Conservation (phyloP, 2,888 invertebrate genomes). For the Thumatha senex region DNA sequence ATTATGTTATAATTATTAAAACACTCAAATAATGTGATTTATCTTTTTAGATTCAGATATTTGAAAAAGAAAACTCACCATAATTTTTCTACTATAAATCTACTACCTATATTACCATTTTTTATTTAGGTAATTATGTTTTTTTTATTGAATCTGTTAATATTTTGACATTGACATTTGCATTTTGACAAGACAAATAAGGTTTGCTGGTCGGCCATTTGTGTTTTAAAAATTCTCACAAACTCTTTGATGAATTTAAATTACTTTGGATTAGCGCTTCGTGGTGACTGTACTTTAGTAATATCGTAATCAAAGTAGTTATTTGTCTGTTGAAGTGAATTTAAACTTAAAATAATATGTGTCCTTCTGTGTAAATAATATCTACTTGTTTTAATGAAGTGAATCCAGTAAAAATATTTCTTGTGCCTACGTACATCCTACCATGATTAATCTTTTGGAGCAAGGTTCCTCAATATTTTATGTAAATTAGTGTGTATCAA, state of each 20-base stretch:
- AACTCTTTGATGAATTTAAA: constrained; percentile 1
- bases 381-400: constrained; percentile 44
- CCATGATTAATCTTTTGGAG: constrained; percentile 72
- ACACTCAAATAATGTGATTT: too few species aligned
- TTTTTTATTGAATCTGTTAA: constrained; percentile 17
- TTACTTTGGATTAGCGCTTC: constrained; percentile 14
- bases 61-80: too few species aligned
- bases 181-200: too few species aligned
- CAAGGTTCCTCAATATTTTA: constrained; percentile 74
- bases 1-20: too few species aligned
- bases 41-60: too few species aligned
- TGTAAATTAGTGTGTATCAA: constrained; percentile 71
- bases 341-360: constrained; percentile 33
- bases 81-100: neutral
- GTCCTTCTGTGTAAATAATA: constrained; percentile 21
- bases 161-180: constrained; percentile 42
- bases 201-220: constrained; percentile 58
- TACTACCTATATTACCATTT: neutral
- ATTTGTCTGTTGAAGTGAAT: constrained; percentile 22
- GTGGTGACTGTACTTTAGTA: constrained; percentile 30
- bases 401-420: constrained; percentile 65
- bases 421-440: constrained; percentile 75
- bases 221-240: constrained; percentile 29
- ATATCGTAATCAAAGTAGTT: constrained; percentile 36
- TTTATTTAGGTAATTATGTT: neutral